These are phyloP conservation scores for Probosciger aterrimus DNA, from an alignment of 2,113 vertebrate genomes.

Conservation along the genomic window DNA sequence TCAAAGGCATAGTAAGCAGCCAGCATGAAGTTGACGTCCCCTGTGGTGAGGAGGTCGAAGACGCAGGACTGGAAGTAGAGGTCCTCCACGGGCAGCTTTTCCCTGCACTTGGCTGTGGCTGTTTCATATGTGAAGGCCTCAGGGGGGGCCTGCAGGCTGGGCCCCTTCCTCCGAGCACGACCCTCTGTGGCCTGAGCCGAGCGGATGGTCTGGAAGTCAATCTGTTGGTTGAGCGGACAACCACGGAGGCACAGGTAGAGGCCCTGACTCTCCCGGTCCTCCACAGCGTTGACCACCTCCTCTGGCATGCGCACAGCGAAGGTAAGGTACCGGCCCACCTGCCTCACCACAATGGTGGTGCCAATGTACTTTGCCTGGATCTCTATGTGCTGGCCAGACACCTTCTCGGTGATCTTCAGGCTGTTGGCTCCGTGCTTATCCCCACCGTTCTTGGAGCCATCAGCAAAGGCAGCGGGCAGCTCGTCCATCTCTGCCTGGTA, in stretches of 20 bases:
- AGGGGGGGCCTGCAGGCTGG: not conserved
- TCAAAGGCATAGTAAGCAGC: constrained; percentile 97
- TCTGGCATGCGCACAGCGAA: constrained; percentile 95
- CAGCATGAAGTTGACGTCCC: constrained; percentile 95
- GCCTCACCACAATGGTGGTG: constrained; percentile 93
- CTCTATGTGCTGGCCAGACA: constrained; percentile 92
- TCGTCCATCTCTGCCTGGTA: constrained; percentile 95
- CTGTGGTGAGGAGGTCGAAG: constrained; percentile 94
- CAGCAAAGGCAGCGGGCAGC: constrained; percentile 89
- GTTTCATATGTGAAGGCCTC: constrained; percentile 84
- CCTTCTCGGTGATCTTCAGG: constrained; percentile 90
- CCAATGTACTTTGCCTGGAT: constrained; percentile 96
- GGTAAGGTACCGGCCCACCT: constrained; percentile 94
- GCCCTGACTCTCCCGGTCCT: constrained; percentile 91
- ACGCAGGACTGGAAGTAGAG: constrained; percentile 97
- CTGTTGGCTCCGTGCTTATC: constrained; percentile 90
- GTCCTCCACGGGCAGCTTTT: constrained; percentile 93
- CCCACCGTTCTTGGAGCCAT: constrained; percentile 93
- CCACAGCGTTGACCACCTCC: constrained; percentile 89
- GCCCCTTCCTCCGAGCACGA: constrained; percentile 34
- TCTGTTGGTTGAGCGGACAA: constrained; percentile 90
- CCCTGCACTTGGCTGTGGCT: constrained; percentile 89
- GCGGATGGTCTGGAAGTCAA: constrained; percentile 84
- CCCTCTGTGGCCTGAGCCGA: constrained; percentile 62
- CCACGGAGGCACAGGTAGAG: constrained; percentile 94